Conservation (phyloP, 2,888 invertebrate species). For the Phengaris arion region DNA sequence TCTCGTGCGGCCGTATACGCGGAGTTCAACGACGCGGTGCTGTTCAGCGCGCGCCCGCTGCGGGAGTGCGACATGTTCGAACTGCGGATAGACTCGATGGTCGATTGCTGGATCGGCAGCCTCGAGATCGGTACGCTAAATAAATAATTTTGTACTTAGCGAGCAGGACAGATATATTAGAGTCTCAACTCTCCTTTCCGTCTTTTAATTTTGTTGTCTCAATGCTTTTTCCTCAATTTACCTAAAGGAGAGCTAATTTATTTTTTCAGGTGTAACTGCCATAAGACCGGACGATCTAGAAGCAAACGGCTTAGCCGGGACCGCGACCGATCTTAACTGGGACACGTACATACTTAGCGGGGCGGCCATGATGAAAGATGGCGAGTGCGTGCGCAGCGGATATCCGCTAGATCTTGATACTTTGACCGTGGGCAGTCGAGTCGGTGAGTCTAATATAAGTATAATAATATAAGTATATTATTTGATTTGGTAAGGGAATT, state of each 20-base stretch:
- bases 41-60: conserved; percentile 92
- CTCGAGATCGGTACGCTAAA: conserved; percentile 86
- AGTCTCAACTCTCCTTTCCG: too few species aligned
- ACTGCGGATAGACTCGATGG: conserved; percentile 92
- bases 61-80: conserved; percentile 95
- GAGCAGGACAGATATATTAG: too few species aligned
- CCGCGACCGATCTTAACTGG: conserved; percentile 94
- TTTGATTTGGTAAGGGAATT: too few species aligned
- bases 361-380: conserved; percentile 94
- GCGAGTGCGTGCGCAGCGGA: conserved; percentile 89
- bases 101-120: conserved; percentile 95
- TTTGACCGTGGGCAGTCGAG: conserved; percentile 86
- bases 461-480: too few species aligned
- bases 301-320: conserved; percentile 80
- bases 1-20: conserved; percentile 91
- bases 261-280: conserved; percentile 86
- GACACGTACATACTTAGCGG: conserved; percentile 97
- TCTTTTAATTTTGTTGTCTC: too few species aligned
- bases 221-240: too few species aligned
- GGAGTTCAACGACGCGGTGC: conserved; percentile 96
- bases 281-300: conserved; percentile 94
- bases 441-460: conserved; percentile 84
- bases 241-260: background rate
- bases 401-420: conserved; percentile 92
- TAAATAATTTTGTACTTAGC: too few species aligned